phyloP scores from a whole-genome alignment of 2,113 vertebrate genomes.

The Vanacampus margaritifer region DNA sequence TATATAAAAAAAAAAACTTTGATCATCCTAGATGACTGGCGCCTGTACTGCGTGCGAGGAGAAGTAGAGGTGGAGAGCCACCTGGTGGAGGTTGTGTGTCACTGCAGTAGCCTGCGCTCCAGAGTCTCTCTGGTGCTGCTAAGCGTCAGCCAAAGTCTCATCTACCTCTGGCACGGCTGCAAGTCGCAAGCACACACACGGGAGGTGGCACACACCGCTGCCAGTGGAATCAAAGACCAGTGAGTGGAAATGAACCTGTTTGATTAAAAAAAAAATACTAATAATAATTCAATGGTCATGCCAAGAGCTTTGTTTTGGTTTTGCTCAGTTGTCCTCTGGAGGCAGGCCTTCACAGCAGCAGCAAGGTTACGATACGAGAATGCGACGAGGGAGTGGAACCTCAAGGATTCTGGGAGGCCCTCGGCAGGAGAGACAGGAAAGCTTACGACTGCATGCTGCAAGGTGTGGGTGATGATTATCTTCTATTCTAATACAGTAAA shows the following conservation, averaged over 20 bases:
- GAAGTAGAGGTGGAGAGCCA: constrained; percentile 86
- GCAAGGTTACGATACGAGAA: constrained; percentile 84
- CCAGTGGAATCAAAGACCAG: constrained; percentile 88
- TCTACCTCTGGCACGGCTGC: constrained; percentile 95
- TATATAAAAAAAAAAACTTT: too few species aligned
- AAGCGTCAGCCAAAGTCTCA: constrained; percentile 83
- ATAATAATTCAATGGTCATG: neutral
- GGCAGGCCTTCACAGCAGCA: constrained; percentile 87
- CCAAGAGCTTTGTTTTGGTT: neutral
- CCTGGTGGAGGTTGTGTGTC: constrained; percentile 89
- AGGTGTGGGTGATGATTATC: constrained; percentile 72
- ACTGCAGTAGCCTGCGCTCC: constrained; percentile 92
- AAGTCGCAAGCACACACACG: constrained; percentile 85
- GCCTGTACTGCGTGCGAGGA: constrained; percentile 88
- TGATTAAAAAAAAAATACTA: too few species aligned
- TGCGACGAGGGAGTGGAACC: constrained; percentile 86
- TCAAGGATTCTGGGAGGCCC: constrained; percentile 81
- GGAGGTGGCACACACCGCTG: constrained; percentile 81
- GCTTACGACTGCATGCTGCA: constrained; percentile 92
- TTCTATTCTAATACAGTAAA: neutral
- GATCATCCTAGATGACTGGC: constrained; percentile 84
- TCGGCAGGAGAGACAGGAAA: constrained; percentile 85
- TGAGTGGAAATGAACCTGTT: constrained; percentile 61
- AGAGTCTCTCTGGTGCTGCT: constrained; percentile 88
- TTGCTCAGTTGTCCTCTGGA: constrained; percentile 76